A percentile compares a stretch with the other conserved stretches of the same genome.
These are phyloP conservation scores for Chionodraco myersi DNA, from an alignment of 2,113 vertebrate species.

Conservation along the genomic window DNA sequence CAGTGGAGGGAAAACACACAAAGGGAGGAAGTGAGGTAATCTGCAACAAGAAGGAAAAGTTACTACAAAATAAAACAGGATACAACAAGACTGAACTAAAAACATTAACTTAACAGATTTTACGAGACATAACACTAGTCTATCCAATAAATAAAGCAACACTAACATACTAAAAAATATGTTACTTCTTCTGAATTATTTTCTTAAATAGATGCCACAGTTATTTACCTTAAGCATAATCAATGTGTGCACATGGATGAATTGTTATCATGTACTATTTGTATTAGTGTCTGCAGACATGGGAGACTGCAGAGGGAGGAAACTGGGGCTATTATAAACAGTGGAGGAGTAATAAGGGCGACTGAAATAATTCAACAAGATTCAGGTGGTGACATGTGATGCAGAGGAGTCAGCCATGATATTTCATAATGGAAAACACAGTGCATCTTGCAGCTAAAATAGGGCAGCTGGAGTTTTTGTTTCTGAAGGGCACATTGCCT, in stretches of 20 bases:
- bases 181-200: too few relatives aligned
- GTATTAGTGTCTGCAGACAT: neutral
- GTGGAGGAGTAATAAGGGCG: constrained; percentile 2
- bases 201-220: too few relatives aligned
- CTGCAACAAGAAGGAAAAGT: too few relatives aligned
- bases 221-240: neutral
- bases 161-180: too few relatives aligned
- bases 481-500: neutral
- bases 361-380: neutral
- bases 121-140: too few relatives aligned
- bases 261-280: neutral
- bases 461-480: constrained; percentile 4
- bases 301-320: neutral
- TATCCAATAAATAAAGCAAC: too few relatives aligned
- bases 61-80: too few relatives aligned
- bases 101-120: too few relatives aligned
- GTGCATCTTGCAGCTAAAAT: neutral
- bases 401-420: neutral
- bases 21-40: too few relatives aligned
- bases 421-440: neutral
- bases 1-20: too few relatives aligned
- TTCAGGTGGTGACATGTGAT: constrained; percentile 2
- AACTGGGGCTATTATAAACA: neutral
- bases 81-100: too few relatives aligned
- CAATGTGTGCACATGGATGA: neutral